These are phyloP conservation scores for Anaspis maculata DNA, from an alignment of 2,888 invertebrate genomes.

Conservation along the genomic window DNA sequence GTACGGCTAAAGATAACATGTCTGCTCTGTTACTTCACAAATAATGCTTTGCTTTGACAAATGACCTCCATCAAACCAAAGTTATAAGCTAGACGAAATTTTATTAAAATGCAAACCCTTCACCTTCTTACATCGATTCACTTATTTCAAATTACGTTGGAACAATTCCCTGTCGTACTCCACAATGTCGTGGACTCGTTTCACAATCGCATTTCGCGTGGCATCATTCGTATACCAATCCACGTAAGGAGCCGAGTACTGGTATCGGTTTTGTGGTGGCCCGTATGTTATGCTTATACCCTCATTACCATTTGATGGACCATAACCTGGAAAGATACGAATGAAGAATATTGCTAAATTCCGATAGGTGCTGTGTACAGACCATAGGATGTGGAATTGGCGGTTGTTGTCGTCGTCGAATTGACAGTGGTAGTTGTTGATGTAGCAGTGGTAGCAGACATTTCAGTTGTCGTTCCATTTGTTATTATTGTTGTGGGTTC, in stretches of 20 bases:
- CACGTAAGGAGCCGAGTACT: slow-evolving; percentile 18
- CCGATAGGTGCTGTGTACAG: too few relatives aligned
- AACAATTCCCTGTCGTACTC: slow-evolving; percentile 15
- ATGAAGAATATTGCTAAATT: too few relatives aligned
- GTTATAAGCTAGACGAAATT: too few relatives aligned
- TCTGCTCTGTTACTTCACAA: too few relatives aligned
- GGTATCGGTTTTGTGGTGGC: slow-evolving; percentile 22
- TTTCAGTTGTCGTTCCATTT: slow-evolving; percentile 17
- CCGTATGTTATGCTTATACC: slow-evolving; percentile 37
- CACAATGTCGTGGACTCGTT: slow-evolving; percentile 26
- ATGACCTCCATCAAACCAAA: too few relatives aligned
- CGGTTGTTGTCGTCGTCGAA: slow-evolving; percentile 28
- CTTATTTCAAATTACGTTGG: too few relatives aligned
- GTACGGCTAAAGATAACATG: too few relatives aligned
- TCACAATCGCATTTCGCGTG: slow-evolving; percentile 23
- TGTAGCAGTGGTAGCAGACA: slow-evolving; percentile 15
- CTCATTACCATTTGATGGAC: slow-evolving; percentile 36
- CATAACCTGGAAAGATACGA: slow-evolving; percentile 31
- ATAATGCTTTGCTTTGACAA: too few relatives aligned
- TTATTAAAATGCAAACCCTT: too few relatives aligned
- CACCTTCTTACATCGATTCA: too few relatives aligned
- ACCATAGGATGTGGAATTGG: too few relatives aligned
- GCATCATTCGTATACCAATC: slow-evolving; percentile 25
- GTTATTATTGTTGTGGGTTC: slow-evolving; percentile 16
- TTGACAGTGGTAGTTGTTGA: slow-evolving; percentile 11